Percentiles rank a stretch among this genome's conserved stretches.
phyloP scores from a whole-genome alignment of 2,797 vertebrate genomes.

The Sebastes trivittatus region DNA sequence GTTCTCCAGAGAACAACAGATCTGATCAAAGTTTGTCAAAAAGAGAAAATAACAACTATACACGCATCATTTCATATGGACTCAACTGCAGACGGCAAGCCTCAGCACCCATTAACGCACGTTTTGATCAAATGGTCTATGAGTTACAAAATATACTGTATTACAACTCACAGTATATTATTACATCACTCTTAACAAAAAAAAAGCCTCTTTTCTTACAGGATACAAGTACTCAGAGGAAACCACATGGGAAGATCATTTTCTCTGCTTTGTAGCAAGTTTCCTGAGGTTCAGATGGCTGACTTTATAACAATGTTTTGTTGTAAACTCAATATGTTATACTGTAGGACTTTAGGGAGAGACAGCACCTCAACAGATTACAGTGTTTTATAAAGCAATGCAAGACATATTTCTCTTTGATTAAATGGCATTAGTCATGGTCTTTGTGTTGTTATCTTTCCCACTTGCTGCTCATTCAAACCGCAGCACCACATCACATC shows the following conservation, averaged over 20 bases:
- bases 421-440: not conserved
- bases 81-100: not conserved
- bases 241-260: not conserved
- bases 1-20: not conserved
- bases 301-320: not conserved
- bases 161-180: not conserved
- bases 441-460: constrained; percentile 25
- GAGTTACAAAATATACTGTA: not conserved
- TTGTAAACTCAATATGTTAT: not conserved
- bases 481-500: constrained; percentile 13
- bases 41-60: not conserved
- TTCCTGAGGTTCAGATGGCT: not conserved
- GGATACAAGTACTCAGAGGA: not conserved
- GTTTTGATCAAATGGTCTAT: not conserved
- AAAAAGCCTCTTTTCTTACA: not conserved
- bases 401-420: constrained; percentile 4
- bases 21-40: not conserved
- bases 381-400: not conserved
- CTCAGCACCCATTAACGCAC: not conserved
- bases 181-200: constrained; percentile 3
- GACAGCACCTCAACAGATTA: not conserved
- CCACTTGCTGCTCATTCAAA: constrained; percentile 8
- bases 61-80: not conserved
- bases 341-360: not conserved
- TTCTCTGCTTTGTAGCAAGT: not conserved